These are phyloP conservation scores for Lycophotia porphyrea DNA, from an alignment of 2,888 invertebrate genomes.

Conservation along the genomic window DNA sequence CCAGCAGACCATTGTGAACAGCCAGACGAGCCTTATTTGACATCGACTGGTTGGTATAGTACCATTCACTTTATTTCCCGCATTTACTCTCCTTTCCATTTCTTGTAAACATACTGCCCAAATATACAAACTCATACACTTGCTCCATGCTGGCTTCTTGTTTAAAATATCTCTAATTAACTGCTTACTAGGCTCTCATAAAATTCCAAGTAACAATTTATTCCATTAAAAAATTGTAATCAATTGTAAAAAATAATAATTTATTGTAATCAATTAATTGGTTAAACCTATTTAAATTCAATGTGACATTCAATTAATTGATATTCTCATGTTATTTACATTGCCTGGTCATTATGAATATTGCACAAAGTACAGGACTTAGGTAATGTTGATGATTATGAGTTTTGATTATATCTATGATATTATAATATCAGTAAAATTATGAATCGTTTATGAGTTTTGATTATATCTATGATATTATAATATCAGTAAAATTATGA, in stretches of 20 bases:
- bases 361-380: slow-evolving; percentile 17
- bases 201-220: slow-evolving; percentile 57
- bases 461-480: slow-evolving; percentile 1
- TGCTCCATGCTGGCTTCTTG: too few species aligned
- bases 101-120: too few species aligned
- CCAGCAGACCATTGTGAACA: too few species aligned
- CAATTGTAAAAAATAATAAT: slow-evolving; percentile 55
- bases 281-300: slow-evolving; percentile 53
- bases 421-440: slow-evolving; percentile 12
- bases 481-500: slow-evolving; percentile 10
- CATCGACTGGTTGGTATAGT: too few species aligned
- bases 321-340: slow-evolving; percentile 22
- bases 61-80: too few species aligned
- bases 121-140: too few species aligned
- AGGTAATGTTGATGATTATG: slow-evolving; percentile 10
- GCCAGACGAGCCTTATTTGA: too few species aligned
- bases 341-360: slow-evolving; percentile 19
- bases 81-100: too few species aligned
- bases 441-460: slow-evolving; percentile 11
- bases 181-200: neutral
- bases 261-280: slow-evolving; percentile 48
- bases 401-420: slow-evolving; percentile 5
- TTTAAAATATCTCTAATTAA: slow-evolving; percentile 15
- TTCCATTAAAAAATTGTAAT: slow-evolving; percentile 57
- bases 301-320: slow-evolving; percentile 55